These are phyloP conservation scores for Petrophora chlorosata DNA, from an alignment of 2,888 invertebrate species.

Conservation along the genomic window DNA sequence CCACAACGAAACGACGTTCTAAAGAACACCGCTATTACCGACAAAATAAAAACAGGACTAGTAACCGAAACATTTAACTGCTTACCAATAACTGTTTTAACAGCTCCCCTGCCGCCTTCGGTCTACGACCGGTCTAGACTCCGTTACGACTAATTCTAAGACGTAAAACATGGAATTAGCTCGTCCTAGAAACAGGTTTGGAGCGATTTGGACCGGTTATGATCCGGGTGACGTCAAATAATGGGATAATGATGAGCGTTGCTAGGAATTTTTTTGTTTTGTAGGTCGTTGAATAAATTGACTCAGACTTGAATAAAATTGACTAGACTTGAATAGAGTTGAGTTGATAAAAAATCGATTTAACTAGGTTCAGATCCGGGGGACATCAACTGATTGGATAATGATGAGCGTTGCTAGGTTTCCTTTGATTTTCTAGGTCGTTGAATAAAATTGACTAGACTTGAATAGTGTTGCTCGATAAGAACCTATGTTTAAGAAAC, in stretches of 20 bases:
- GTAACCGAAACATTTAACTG: neutral
- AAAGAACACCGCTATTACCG: neutral
- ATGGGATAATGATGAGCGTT: neutral
- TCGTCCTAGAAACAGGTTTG: conserved; percentile 1
- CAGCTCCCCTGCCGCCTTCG: conserved; percentile 6
- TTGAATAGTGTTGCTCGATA: too few species aligned
- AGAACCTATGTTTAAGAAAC: too few species aligned
- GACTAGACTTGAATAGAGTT: too few species aligned
- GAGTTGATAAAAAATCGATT: too few species aligned
- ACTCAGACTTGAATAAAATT: too few species aligned
- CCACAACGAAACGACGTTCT: too few species aligned
- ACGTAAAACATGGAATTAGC: conserved; percentile 10
- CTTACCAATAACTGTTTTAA: conserved; percentile 11
- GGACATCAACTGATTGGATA: too few species aligned
- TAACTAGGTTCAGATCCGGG: too few species aligned
- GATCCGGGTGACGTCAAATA: neutral
- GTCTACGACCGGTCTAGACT: conserved; percentile 17
- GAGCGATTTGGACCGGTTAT: neutral
- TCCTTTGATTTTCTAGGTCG: too few species aligned
- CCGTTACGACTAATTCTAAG: conserved; percentile 14
- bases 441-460: too few species aligned
- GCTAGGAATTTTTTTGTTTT: neutral
- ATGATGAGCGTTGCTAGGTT: too few species aligned
- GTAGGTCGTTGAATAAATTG: neutral
- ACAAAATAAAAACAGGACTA: neutral